Evolutionary conservation across 2,888 invertebrate genomes (phyloP), one percentile per base, ranked within the genome.

Genomic region (Xestoiulus laeticollis): DNA sequence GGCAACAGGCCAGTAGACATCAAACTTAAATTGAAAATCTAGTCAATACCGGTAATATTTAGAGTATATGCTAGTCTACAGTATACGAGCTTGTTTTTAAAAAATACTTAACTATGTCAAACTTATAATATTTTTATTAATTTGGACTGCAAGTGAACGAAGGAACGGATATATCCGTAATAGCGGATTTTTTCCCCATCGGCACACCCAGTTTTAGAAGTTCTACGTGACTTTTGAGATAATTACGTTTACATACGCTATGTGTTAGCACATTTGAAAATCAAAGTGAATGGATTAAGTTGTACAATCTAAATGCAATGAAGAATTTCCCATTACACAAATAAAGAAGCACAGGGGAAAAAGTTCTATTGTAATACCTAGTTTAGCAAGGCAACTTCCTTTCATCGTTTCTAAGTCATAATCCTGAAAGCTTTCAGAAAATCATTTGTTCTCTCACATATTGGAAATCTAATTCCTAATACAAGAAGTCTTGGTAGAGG

Each of bases 371-470:
- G 78, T 78, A 32, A 30, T 32, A 78, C 30, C 78, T 78, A 78
- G 12, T 78, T 78, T 78, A 78, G 30, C 78, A 16, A 78, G 30
- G 30, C 78, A 30, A 78, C 78, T 78, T 78, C 78, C 78, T 78
- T 78, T 78, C 78, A 78, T 30, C 78, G 30, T 78, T 78, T 78
- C 78, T 78, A 78, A 78, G 30, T 78, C 78, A 78, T 78, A 78
- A 78, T 78, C 78, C 78, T 78, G 26, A 78, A 78, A 78, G 78
- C 78, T 78, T 78, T 78, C 78, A 78, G 78, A 30, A 78, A 78
- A 78, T 30, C 78, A 26, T 78, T 78, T 78, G 78, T 78, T 78
- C 78, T 78, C 78, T 14, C 12, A 16, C 78, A 32, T 78, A 78
- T 78, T 78, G 78, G 78, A 30, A 78, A 78, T 78, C 78, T 78